phyloP scores from a whole-genome alignment of 30 jellyfish, hydroid and myxozoan genomes.

The Nemopilema nomurai region DNA sequence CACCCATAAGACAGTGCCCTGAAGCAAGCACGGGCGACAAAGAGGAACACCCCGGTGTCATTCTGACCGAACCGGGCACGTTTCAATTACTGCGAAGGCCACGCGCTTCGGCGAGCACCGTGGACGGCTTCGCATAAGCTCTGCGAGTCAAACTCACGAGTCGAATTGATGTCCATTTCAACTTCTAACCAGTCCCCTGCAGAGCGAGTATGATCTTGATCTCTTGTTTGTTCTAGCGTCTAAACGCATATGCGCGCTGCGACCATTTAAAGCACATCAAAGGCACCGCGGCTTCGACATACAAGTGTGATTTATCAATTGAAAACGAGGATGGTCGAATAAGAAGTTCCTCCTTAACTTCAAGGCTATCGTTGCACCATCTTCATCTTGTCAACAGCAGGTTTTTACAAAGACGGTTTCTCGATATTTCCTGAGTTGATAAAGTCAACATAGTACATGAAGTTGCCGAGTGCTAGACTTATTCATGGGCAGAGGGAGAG shows the following conservation, averaged over 20 bases:
- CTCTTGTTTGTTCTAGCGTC: constrained; percentile 69
- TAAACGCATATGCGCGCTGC: constrained; percentile 65
- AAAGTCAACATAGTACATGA: background rate
- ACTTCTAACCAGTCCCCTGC: constrained; percentile 45
- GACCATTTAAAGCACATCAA: constrained; percentile 57
- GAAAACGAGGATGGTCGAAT: constrained; percentile 42
- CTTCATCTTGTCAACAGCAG: constrained; percentile 31
- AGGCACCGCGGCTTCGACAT: constrained; percentile 53
- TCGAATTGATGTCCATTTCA: constrained; percentile 11
- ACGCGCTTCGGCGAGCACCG: background rate
- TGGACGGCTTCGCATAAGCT: background rate
- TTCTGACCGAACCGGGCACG: background rate
- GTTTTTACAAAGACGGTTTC: constrained; percentile 9
- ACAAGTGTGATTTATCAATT: constrained; percentile 59
- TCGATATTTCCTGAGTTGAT: constrained; percentile 8
- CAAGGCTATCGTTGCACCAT: constrained; percentile 20
- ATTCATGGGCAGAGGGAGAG: background rate
- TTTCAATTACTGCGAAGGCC: background rate
- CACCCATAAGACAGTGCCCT: too few species aligned
- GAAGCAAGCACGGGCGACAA: background rate
- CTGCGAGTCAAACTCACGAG: background rate
- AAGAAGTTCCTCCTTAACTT: constrained; percentile 7
- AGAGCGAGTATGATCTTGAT: constrained; percentile 46
- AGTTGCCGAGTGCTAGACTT: background rate
- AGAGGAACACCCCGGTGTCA: background rate